Base-by-base conservation (phyloP, 37 sponge, comb jelly and placozoan species). In the Hormiphora californensis region DNA sequence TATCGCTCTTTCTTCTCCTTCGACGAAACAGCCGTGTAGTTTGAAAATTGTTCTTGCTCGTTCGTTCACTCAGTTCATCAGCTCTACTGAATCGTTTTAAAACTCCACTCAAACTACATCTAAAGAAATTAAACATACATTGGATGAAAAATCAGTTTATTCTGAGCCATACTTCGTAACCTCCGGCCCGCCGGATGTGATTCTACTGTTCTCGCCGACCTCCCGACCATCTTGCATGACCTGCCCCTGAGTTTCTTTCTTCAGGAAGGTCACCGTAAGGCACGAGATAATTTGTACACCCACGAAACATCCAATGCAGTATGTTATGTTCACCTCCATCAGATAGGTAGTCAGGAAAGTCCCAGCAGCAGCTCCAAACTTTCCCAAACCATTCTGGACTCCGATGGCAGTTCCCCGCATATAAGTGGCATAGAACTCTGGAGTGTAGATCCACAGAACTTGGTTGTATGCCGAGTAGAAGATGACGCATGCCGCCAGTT, bases 371-470 rank as follows among this genome's bases (percentile, higher is more conserved):
- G 81, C 81, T 12, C 81, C 81, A 5, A 73, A 73, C 81, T 73
- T 73, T 7, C 81, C 81, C 17, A 73, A 43, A n/a, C 81, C 81
- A 41, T 73, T 73, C 81, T 73, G 81, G 0, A 73, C 81, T 25
- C 81, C 81, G 15, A 73, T 36, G 5, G 81, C 81, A 41, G 81
- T 73, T 1, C 44, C 81, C 43, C 81, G 35, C 81, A 73, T 73
- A 46, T 43, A 73, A 46, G 81, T 73, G 17, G 81, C 46, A 28
- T 73, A 73, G 81, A 73, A 73, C 81, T 73, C 81, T 4, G 81
- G 81, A 28, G 81, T 36, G 46, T 73, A 73, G 41, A 73, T 73
- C 81, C 81, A 73, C 22, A 73, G 81, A 4, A 41, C 46, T 46
- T 73, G 39, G 44, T 73, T 73, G 44, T 73, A 73, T 1, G 81